A percentile compares a stretch with the other conserved stretches of the same genome.
Evolutionary conservation across 2,888 invertebrate genomes (phyloP).

Genomic region (Calliphora vomitoria): DNA sequence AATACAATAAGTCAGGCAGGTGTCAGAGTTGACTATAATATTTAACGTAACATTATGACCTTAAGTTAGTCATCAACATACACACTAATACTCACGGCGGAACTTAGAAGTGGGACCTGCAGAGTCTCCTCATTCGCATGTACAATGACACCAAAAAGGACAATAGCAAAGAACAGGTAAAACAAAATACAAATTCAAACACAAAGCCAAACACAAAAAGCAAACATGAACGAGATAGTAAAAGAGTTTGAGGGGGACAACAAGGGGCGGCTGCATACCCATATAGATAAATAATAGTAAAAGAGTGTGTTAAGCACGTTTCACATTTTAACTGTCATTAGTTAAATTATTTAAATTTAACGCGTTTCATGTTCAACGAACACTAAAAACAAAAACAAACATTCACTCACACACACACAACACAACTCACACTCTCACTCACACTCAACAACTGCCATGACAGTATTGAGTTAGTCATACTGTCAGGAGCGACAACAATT

Average conservation of each 20-base stretch:
- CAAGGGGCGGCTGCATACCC: background rate
- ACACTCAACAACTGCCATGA: slow-evolving; percentile 20
- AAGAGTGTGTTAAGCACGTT: slow-evolving; percentile 58
- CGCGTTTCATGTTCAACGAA: slow-evolving; percentile 63
- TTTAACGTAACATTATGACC: slow-evolving; percentile 70
- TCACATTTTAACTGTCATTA: slow-evolving; percentile 77
- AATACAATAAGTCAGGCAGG: slow-evolving; percentile 74
- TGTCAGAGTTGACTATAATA: slow-evolving; percentile 64
- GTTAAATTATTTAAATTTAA: slow-evolving; percentile 79
- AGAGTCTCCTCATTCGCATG: background rate
- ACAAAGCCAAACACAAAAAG: slow-evolving; percentile 1
- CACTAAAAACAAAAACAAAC: slow-evolving; percentile 4
- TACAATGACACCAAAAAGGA: slow-evolving; percentile 37
- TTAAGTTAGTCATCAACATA: slow-evolving; percentile 53
- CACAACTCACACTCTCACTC: background rate
- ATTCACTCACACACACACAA: background rate
- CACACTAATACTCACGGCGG: background rate
- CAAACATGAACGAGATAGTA: background rate
- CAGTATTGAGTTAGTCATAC: slow-evolving; percentile 41
- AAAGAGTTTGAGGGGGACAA: background rate
- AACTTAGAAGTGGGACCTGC: background rate
- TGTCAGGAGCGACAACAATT: background rate
- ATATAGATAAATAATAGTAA: slow-evolving; percentile 6
- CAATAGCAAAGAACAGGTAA: background rate
- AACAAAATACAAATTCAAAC: background rate